Base-by-base conservation (phyloP, 2,113 vertebrate species). In the Numida meleagris region DNA sequence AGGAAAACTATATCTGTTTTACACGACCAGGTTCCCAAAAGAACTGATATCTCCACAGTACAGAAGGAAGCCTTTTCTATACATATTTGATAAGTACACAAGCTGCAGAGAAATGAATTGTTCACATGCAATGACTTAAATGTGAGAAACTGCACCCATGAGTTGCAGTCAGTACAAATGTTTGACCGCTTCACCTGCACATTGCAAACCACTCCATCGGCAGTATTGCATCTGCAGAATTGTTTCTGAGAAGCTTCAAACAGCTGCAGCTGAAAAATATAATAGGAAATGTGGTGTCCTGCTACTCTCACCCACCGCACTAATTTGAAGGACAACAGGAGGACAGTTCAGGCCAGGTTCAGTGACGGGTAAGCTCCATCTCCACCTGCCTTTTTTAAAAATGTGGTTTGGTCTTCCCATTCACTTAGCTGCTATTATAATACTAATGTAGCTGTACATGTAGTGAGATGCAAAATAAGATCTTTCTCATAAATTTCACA, bases 151-250 rank as follows among this genome's bases (percentile, higher is more conserved):
- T 38, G 43, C 31, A 40, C 29, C 5, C 3, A 40, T 3, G 24
- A 73, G 42, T 62, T 61, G 24, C 24, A 34, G 65, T 83, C 1
- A 1, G 14, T 4, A 14, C 0, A 0, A 20, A 6, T 9, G 34
- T 79, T 62, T 81, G 61, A 33, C 51, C 33, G 9, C 42, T 62
- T 89, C 81, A 58, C 43, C 59, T 63, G 24, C 74, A 50, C 33
- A 4, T 43, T 31, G 38, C 42, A 53, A 38, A 40, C 48, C 23
- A 20, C 27, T 72, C 38, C 62, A 46, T 23, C 61, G 40, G 62
- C 62, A 87, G 51, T 68, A 19, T 10, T 88, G 57, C 50, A 40
- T 40, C 61, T 63, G 61, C 38, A 63, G 25, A 16, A 25, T 29
- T 50, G 31, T 72, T 31, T 62, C 53, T 68, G 87, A 67, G 43